phyloP scores from a whole-genome alignment of 2,797 vertebrate genomes.

The Lacerta viridis region DNA sequence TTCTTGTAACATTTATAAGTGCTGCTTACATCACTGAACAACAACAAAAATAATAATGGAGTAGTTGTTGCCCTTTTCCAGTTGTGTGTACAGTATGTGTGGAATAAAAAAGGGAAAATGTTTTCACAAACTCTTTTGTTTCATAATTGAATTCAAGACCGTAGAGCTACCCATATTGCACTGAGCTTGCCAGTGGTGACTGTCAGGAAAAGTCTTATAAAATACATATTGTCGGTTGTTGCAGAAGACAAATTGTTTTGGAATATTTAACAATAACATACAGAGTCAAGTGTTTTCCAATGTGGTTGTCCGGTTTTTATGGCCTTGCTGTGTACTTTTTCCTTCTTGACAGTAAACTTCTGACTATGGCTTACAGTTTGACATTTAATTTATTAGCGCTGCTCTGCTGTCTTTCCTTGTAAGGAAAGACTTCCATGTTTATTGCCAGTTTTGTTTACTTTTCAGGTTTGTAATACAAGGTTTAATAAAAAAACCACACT shows the following conservation, averaged over 20 bases:
- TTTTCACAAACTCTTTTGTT: constrained; percentile 95
- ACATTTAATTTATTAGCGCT: constrained; percentile 99
- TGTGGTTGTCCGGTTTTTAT: constrained; percentile 98
- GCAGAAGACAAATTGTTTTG: constrained; percentile 98
- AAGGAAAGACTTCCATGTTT: constrained; percentile 95
- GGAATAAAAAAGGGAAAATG: constrained; percentile 97
- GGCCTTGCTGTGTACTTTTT: constrained; percentile 95
- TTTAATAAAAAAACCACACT: constrained; percentile 95
- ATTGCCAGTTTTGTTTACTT: constrained; percentile 98
- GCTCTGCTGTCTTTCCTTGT: constrained; percentile 91
- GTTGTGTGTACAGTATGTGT: constrained; percentile 88
- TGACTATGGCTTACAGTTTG: constrained; percentile 93
- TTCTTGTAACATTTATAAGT: constrained; percentile 99
- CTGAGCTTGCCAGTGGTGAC: constrained; percentile 97
- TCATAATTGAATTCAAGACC: constrained; percentile 96
- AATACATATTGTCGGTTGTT: constrained; percentile 94
- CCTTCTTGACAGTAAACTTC: constrained; percentile 94
- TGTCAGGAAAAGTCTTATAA: constrained; percentile 93
- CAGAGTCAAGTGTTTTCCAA: constrained; percentile 95
- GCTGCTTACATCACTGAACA: constrained; percentile 99
- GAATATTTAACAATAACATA: constrained; percentile 97
- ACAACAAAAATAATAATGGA: constrained; percentile 89
- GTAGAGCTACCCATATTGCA: constrained; percentile 96
- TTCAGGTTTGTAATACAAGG: constrained; percentile 99
- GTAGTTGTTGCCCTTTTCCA: constrained; percentile 91